Evolutionary conservation across 2,888 invertebrate species (phyloP).

Genomic region (Sinohyriopsis cumingii): DNA sequence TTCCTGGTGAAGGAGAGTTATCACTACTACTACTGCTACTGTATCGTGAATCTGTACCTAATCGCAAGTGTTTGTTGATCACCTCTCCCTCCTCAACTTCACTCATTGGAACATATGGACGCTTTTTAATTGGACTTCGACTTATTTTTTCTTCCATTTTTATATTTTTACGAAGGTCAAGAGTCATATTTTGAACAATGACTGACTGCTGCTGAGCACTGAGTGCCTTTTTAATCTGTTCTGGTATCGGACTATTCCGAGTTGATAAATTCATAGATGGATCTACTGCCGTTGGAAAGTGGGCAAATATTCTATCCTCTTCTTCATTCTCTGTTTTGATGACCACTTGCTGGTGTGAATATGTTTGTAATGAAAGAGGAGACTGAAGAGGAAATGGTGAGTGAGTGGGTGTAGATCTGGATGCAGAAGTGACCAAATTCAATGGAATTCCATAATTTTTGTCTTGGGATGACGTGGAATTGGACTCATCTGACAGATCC

Average conservation of each 20-base stretch:
- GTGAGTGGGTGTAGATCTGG: slow-evolving; percentile 31
- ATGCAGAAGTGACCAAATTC: slow-evolving; percentile 34
- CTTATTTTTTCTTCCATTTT: slow-evolving; percentile 52
- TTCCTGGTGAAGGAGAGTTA: no score
- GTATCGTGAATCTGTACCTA: slow-evolving; percentile 22
- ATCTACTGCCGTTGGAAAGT: slow-evolving; percentile 17
- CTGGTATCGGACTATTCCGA: slow-evolving; percentile 20
- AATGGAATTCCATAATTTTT: slow-evolving; percentile 30
- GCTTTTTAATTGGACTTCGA: slow-evolving; percentile 68
- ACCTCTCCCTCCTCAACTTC: slow-evolving; percentile 26
- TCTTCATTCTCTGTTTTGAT: slow-evolving; percentile 43
- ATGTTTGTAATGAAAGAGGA: slow-evolving; percentile 38
- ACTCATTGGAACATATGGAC: slow-evolving; percentile 60
- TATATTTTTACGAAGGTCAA: slow-evolving; percentile 60
- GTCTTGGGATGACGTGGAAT: slow-evolving; percentile 28
- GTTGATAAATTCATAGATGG: slow-evolving; percentile 23
- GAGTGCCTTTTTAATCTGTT: slow-evolving; percentile 14
- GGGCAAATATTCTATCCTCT: slow-evolving; percentile 30
- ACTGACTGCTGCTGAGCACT: slow-evolving; percentile 49
- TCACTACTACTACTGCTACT: no score
- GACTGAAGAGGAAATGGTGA: slow-evolving; percentile 37
- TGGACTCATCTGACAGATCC: slow-evolving; percentile 41
- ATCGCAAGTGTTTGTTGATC: slow-evolving; percentile 40
- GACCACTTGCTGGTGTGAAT: slow-evolving; percentile 20
- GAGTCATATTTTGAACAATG: slow-evolving; percentile 59